Conservation (phyloP, 35 echinoderm and acorn worm species). For the Eucidaris tribuloides region DNA sequence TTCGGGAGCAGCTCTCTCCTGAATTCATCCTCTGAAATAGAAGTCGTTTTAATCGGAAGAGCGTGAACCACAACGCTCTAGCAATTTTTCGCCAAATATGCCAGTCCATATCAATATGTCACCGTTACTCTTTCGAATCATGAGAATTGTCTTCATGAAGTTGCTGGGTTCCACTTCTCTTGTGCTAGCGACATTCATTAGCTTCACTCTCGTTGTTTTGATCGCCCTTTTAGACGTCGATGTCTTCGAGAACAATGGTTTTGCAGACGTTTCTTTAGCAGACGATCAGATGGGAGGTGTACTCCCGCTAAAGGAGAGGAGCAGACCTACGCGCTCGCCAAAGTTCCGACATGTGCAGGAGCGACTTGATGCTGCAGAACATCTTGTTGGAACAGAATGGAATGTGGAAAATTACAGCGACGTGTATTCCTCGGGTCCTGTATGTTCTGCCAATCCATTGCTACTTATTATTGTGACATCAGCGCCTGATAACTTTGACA, state of each 20-base stretch:
- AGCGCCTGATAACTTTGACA: slow-evolving; percentile 55
- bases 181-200: not conserved
- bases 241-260: not conserved
- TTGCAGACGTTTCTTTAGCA: not conserved
- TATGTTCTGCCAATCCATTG: slow-evolving; percentile 21
- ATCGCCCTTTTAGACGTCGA: not conserved
- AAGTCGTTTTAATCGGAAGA: not conserved
- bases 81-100: slow-evolving; percentile 3
- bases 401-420: slow-evolving; percentile 1
- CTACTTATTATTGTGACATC: slow-evolving; percentile 84
- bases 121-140: not conserved
- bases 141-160: slow-evolving; percentile 22
- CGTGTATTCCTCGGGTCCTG: not conserved
- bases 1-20: not conserved
- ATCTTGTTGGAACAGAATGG: slow-evolving; percentile 22
- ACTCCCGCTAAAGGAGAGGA: not conserved
- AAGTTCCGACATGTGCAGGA: not conserved
- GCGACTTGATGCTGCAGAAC: not conserved
- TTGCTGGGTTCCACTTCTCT: not conserved
- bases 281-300: not conserved
- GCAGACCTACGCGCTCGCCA: not conserved
- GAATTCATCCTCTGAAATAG: not conserved
- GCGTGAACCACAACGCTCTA: no score
- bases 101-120: slow-evolving; percentile 14
- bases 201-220: not conserved